A percentile compares a stretch with the other conserved stretches of the same genome.
Evolutionary conservation across 2,888 invertebrate genomes (phyloP).

Genomic region (Thumatha senex): DNA sequence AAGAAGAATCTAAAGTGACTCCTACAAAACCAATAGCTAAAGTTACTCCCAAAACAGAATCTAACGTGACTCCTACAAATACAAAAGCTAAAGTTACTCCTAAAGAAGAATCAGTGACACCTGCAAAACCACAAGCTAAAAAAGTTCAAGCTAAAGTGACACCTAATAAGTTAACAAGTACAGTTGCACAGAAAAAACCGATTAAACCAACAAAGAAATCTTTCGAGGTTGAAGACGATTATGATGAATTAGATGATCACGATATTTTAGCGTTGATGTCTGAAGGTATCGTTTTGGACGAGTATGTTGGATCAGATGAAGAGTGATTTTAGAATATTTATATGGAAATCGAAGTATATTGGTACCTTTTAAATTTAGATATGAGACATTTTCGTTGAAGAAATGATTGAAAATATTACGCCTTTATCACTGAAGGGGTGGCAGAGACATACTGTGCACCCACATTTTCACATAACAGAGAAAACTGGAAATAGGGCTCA

Average conservation of each 20-base stretch:
- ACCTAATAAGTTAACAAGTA: conserved; percentile 2
- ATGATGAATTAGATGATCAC: conserved; percentile 64
- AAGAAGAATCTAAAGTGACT: background rate
- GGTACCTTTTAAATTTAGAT: too few species aligned
- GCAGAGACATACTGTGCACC: too few species aligned
- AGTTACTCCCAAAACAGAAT: too few species aligned
- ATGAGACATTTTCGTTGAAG: too few species aligned
- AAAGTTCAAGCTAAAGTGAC: background rate
- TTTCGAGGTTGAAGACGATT: conserved; percentile 34
- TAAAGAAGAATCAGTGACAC: background rate
- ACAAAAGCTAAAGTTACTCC: background rate
- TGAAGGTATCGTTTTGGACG: conserved; percentile 64
- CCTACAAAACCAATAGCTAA: background rate
- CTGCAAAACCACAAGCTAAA: background rate
- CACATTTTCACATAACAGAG: too few species aligned
- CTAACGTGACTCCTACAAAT: background rate
- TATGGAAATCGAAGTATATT: too few species aligned
- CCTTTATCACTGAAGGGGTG: too few species aligned
- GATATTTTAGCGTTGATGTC: conserved; percentile 68
- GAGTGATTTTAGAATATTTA: conserved; percentile 27
- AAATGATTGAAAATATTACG: too few species aligned
- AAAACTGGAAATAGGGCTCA: too few species aligned
- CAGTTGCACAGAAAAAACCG: background rate
- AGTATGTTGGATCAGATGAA: conserved; percentile 66
- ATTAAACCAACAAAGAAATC: conserved; percentile 3